Conservation (phyloP, 1,140 invertebrate genomes). For the Dermatophagoides farinae region DNA sequence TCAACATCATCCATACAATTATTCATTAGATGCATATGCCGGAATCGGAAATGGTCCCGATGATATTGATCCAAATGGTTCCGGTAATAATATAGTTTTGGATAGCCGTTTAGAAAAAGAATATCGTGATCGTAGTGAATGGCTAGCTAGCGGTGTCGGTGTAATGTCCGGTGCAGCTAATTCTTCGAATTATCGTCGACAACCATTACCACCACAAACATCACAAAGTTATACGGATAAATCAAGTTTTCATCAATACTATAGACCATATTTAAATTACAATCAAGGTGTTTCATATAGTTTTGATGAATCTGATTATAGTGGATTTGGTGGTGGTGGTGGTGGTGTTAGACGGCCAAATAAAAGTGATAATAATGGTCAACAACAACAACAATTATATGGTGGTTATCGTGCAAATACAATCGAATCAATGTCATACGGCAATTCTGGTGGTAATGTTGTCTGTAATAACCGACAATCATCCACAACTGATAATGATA, state of each 20-base stretch:
- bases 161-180: no score
- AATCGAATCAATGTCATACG: neutral
- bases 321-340: neutral
- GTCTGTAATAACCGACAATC: no score
- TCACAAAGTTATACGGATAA: neutral
- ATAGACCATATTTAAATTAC: slow-evolving; percentile 1
- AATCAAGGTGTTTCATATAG: slow-evolving; percentile 1
- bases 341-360: neutral
- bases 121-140: neutral
- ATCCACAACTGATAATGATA: no score
- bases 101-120: neutral
- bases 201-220: neutral
- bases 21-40: neutral
- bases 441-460: neutral
- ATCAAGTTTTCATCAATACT: neutral
- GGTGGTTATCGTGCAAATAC: slow-evolving; percentile 2
- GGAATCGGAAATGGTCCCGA: neutral
- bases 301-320: slow-evolving; percentile 4
- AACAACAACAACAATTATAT: neutral
- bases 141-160: neutral
- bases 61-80: neutral
- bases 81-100: neutral
- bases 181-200: neutral
- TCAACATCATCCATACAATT: neutral
- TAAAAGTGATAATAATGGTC: no score